Base-by-base conservation (phyloP, 2,113 vertebrate species). In the Pseudolaguvia tuberculata region DNA sequence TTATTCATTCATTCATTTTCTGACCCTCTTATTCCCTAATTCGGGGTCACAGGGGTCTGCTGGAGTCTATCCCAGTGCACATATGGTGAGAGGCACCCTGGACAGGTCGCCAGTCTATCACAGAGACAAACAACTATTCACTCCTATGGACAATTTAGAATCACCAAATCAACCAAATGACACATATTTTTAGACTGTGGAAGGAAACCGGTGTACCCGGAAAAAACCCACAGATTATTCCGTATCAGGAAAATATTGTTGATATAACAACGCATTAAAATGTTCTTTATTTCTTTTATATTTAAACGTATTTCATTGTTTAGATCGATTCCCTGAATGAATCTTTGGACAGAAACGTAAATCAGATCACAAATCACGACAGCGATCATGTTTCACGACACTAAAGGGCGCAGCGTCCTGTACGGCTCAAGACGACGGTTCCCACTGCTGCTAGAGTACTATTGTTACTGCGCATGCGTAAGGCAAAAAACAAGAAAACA, bases 391-490 rank as follows among this genome's bases (percentile, higher is more conserved):
- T n/a, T 20, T n/a, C 25, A 27, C 5, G 56, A 8, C 25, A 29
- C 58, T 11, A 14, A n/a, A 42, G 35, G 35, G 20, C 15, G 62
- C 2, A 3, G 47, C n/a, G n/a, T n/a, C n/a, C n/a, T n/a, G n/a
- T n/a, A n/a, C n/a, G n/a, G n/a, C n/a, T n/a, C n/a, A n/a, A n/a
- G 31, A 6, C 31, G 23, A 25, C 25, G 50, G 45, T 72, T 15
- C 20, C 51, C 20, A 29, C 57, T 14, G 57, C 47, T 13, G 25
- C 14, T n/a, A 20, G 47, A 13, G 14, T 9, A 23, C 4, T n/a
- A n/a, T 18, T 50, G 45, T 14, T 50, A 10, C 1, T 42, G 35
- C 68, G 68, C 68, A 56, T 70, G 68, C 68, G 68, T 3, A 25
- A n/a, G n/a, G n/a, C 15, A n/a, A 21, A 35, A 7, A 12, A 9